A percentile compares a stretch with the other conserved stretches of the same genome.
Evolutionary conservation across 2,888 invertebrate genomes (phyloP).

Genomic region (Metacarcinus magister): DNA sequence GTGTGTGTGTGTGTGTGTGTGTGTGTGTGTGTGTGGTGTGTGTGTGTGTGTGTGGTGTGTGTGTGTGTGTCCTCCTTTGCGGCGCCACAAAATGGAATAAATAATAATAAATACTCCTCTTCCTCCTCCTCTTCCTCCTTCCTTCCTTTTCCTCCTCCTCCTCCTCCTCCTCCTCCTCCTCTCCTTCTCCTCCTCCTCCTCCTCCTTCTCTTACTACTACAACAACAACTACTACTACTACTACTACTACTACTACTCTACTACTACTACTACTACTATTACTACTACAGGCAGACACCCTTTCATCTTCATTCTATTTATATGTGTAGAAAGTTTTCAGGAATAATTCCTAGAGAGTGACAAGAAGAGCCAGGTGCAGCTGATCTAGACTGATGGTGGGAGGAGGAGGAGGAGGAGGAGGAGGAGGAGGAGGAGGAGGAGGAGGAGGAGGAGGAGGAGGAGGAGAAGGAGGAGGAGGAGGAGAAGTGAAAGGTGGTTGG

Average conservation of each 20-base stretch:
- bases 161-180: background rate
- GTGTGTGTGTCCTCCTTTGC: too few species aligned
- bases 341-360: background rate
- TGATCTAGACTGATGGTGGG: too few species aligned
- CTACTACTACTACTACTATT: too few species aligned
- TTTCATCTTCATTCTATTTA: too few species aligned
- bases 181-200: background rate
- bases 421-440: background rate
- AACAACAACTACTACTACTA: background rate
- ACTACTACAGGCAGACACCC: too few species aligned
- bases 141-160: background rate
- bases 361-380: background rate
- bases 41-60: too few species aligned
- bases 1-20: too few species aligned
- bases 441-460: background rate
- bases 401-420: conserved; percentile 12
- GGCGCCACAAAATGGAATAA: too few species aligned
- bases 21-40: too few species aligned
- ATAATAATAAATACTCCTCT: too few species aligned
- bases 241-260: background rate
- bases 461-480: background rate
- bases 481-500: background rate
- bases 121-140: background rate
- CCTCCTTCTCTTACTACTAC: background rate
- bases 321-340: too few species aligned